These are phyloP conservation scores for Halcyon smyrnensis DNA, from an alignment of 2,797 vertebrate genomes.

Conservation along the genomic window DNA sequence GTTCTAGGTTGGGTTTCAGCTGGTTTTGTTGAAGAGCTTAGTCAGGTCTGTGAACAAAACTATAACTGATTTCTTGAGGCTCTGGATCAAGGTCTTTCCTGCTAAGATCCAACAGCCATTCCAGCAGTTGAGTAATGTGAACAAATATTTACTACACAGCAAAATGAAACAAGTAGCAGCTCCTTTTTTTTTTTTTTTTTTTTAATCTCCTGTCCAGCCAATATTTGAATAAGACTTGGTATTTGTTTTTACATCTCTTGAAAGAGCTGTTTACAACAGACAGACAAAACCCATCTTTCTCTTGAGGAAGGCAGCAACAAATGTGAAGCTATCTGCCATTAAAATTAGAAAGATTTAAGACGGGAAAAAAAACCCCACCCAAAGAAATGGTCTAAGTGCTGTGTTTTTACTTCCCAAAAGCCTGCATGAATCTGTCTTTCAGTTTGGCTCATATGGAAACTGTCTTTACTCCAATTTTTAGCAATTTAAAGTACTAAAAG, in stretches of 20 bases:
- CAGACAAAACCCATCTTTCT: not conserved
- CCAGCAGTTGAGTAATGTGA: not conserved
- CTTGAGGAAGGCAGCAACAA: not conserved
- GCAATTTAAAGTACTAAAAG: not conserved
- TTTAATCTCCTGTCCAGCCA: not conserved
- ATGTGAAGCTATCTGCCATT: not conserved
- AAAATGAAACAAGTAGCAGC: not conserved
- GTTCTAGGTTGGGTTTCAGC: not conserved
- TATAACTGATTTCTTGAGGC: not conserved
- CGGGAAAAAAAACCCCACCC: not conserved
- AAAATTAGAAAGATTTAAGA: constrained; percentile 20
- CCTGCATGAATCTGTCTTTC: not conserved
- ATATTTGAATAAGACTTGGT: not conserved
- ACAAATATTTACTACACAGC: not conserved
- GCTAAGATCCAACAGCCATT: not conserved
- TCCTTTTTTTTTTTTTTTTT: not conserved
- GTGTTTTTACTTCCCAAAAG: not conserved
- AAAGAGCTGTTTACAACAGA: not conserved
- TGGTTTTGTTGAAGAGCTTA: not conserved
- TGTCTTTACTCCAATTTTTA: not conserved
- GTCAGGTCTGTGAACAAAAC: not conserved
- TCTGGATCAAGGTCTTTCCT: not conserved
- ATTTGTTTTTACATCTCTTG: not conserved
- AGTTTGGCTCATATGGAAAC: not conserved
- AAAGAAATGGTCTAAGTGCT: not conserved